A percentile compares a stretch with the other conserved stretches of the same genome.
phyloP scores from a whole-genome alignment of 2,888 invertebrate genomes.

The Ypsolopha sequella region DNA sequence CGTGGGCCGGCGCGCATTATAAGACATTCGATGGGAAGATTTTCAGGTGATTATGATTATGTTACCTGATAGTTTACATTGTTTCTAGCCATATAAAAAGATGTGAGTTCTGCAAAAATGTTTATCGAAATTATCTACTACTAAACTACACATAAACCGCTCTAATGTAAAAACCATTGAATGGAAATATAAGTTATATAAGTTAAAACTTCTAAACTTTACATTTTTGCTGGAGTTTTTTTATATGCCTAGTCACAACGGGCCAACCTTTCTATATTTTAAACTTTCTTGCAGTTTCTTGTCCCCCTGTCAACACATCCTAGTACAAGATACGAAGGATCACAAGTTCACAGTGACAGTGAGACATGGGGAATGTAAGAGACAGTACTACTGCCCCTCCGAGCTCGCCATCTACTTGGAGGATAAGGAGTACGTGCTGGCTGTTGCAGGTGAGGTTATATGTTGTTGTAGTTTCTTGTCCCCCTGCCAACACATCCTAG shows the following conservation, averaged over 20 bases:
- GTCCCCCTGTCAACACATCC: conserved; percentile 81
- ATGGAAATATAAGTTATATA: no score
- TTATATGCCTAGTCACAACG: no score
- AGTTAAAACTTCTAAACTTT: no score
- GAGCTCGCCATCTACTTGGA: conserved; percentile 76
- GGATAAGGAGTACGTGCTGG: conserved; percentile 74
- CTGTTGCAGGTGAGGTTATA: conserved; percentile 13
- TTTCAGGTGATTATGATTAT: conserved; percentile 71
- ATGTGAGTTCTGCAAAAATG: no score
- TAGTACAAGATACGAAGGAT: conserved; percentile 78
- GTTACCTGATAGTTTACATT: no score
- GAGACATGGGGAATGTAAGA: conserved; percentile 52
- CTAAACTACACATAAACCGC: no score
- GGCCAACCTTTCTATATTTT: background rate
- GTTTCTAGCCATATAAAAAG: no score
- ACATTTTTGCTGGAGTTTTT: no score
- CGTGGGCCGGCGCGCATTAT: conserved; percentile 85
- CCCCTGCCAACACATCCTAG: conserved; percentile 80
- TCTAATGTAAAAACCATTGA: no score
- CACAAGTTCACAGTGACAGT: conserved; percentile 79
- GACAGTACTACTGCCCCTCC: conserved; percentile 36
- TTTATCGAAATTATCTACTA: no score
- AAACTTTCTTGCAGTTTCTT: conserved; percentile 70
- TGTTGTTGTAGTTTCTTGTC: conserved; percentile 75
- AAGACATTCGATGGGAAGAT: conserved; percentile 89